Conservation (phyloP, 2,888 invertebrate species). For the Eilema griseolum region DNA sequence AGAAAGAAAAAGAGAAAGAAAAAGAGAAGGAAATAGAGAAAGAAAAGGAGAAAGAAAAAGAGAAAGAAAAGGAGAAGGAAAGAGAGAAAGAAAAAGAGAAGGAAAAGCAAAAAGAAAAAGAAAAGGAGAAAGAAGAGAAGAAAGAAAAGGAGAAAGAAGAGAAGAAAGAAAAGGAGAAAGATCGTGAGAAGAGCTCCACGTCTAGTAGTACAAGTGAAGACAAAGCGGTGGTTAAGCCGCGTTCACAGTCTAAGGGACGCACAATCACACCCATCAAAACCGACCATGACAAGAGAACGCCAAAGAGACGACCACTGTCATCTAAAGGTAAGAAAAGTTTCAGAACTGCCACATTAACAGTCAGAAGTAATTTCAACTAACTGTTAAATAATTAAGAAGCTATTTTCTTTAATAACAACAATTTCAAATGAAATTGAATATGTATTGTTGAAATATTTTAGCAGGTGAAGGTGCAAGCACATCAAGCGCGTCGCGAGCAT, state of each 20-base stretch:
- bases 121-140: conserved; percentile 63
- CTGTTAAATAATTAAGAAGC: neutral
- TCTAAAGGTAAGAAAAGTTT: conserved; percentile 67
- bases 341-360: neutral
- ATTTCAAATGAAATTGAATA: neutral
- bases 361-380: neutral
- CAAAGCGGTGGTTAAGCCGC: conserved; percentile 67
- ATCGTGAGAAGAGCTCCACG: conserved; percentile 61
- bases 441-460: neutral
- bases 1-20: conserved; percentile 8
- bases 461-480: conserved; percentile 67
- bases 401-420: too few species aligned
- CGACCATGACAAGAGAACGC: conserved; percentile 73
- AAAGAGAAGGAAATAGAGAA: conserved; percentile 10
- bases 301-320: conserved; percentile 72
- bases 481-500: conserved; percentile 67
- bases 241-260: conserved; percentile 78
- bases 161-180: conserved; percentile 61
- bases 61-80: conserved; percentile 53
- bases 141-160: conserved; percentile 61
- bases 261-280: conserved; percentile 66
- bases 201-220: conserved; percentile 72
- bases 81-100: conserved; percentile 57
- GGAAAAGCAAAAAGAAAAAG: conserved; percentile 54
- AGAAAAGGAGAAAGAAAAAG: conserved; percentile 41